A percentile compares a stretch with the other conserved stretches of the same genome.
phyloP scores from a whole-genome alignment of 2,113 vertebrate genomes.

The Patagioenas fasciata region DNA sequence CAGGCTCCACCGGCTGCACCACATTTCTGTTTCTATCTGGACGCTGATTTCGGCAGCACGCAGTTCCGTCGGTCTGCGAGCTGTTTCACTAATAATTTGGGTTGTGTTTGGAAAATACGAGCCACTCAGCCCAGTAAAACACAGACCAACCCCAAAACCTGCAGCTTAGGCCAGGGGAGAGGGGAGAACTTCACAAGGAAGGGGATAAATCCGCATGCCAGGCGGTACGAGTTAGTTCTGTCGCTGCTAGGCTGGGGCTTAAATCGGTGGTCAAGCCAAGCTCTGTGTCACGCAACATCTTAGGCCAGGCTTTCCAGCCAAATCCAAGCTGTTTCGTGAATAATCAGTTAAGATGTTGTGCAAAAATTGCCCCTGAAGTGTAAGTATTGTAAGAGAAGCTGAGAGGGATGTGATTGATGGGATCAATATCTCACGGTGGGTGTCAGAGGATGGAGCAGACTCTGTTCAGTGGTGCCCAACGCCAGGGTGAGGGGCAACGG shows the following conservation, averaged over 20 bases:
- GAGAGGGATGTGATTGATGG: too few species aligned
- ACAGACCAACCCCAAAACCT: neutral
- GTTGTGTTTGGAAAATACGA: neutral
- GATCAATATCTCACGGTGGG: too few species aligned
- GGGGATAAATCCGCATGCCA: neutral
- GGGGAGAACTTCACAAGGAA: neutral
- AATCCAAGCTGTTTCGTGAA: neutral
- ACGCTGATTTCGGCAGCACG: neutral
- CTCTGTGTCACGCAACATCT: neutral
- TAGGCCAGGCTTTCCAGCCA: neutral
- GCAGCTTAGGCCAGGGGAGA: neutral
- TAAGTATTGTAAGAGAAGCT: too few species aligned
- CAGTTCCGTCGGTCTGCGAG: neutral
- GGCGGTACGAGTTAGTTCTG: neutral
- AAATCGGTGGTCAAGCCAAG: neutral
- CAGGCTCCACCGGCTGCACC: neutral
- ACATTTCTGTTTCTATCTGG: neutral
- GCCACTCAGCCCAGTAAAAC: neutral
- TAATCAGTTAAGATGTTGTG: neutral
- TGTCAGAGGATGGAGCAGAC: too few species aligned
- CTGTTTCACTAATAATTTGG: neutral
- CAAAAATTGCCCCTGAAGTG: neutral
- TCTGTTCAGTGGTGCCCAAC: too few species aligned
- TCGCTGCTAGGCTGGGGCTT: neutral
- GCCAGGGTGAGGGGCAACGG: too few species aligned